Conservation (phyloP, 1,140 invertebrate genomes). For the Contarinia nasturtii region DNA sequence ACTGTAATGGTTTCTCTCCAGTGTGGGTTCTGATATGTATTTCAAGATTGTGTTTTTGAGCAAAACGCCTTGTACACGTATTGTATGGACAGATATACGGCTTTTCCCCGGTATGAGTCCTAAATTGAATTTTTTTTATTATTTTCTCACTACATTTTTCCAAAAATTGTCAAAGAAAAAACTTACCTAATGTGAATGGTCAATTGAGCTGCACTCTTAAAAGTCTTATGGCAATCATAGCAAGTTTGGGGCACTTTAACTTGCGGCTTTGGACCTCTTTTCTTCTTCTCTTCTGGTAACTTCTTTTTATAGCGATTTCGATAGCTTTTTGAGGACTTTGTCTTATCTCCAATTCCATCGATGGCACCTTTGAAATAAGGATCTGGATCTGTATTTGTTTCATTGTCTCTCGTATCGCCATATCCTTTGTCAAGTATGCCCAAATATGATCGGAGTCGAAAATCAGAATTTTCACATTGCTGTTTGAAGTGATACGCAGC, state of each 20-base stretch:
- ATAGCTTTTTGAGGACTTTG: slow-evolving; percentile 5
- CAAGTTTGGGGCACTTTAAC: slow-evolving; percentile 32
- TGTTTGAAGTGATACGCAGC: slow-evolving; percentile 46
- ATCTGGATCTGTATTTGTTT: slow-evolving; percentile 16
- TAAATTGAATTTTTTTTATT: slow-evolving; percentile 6
- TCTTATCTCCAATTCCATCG: too few relatives aligned
- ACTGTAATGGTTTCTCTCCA: slow-evolving; percentile 62
- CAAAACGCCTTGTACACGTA: slow-evolving; percentile 57
- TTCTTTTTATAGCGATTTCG: slow-evolving; percentile 30
- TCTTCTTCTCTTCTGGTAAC: slow-evolving; percentile 30
- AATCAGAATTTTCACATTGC: slow-evolving; percentile 39
- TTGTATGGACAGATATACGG: slow-evolving; percentile 37
- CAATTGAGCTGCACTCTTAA: slow-evolving; percentile 35
- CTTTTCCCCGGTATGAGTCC: slow-evolving; percentile 40
- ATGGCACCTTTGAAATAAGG: neutral
- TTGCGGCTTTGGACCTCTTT: slow-evolving; percentile 34
- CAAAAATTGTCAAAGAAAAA: neutral
- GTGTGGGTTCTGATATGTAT: slow-evolving; percentile 68
- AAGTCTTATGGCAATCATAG: slow-evolving; percentile 33
- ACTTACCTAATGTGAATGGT: slow-evolving; percentile 31
- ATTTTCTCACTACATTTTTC: neutral
- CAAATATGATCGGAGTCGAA: slow-evolving; percentile 36
- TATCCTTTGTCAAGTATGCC: slow-evolving; percentile 22
- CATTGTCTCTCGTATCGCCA: slow-evolving; percentile 11
- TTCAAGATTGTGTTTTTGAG: slow-evolving; percentile 69